Evolutionary conservation across 2,888 invertebrate species (phyloP).

Genomic region (Lepidochitona cinerea): DNA sequence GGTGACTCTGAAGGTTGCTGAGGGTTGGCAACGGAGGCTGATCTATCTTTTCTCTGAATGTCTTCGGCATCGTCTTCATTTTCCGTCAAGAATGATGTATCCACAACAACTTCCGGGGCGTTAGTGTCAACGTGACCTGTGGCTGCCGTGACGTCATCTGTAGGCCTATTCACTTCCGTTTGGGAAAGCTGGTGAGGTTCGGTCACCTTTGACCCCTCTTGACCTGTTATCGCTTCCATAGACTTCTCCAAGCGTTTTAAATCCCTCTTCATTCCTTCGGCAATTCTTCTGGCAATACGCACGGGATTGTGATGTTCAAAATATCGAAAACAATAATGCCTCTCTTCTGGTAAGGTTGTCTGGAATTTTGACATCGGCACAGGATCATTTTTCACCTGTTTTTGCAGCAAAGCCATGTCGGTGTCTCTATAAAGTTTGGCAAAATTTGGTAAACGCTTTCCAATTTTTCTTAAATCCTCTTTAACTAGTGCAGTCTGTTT

Average conservation of each 20-base stretch:
- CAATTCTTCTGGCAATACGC: neutral
- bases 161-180: too few relatives aligned
- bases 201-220: too few relatives aligned
- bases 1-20: too few relatives aligned
- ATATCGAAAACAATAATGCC: constrained; percentile 1
- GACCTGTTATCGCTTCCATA: neutral
- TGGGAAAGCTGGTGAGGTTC: too few relatives aligned
- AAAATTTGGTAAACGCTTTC: neutral
- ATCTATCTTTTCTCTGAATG: too few relatives aligned
- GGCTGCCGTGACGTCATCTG: too few relatives aligned
- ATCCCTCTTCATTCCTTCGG: constrained; percentile 1
- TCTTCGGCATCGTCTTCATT: too few relatives aligned
- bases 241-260: neutral
- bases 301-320: constrained; percentile 10
- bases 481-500: neutral
- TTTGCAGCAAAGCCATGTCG: neutral
- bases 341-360: neutral
- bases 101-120: too few relatives aligned
- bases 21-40: too few relatives aligned
- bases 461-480: neutral
- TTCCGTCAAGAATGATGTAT: too few relatives aligned
- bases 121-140: too few relatives aligned
- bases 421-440: neutral
- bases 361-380: neutral
- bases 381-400: neutral